A percentile compares a stretch with the other conserved stretches of the same genome.
Evolutionary conservation across 2,888 invertebrate genomes (phyloP).

Genomic region (Idaea aversata): DNA sequence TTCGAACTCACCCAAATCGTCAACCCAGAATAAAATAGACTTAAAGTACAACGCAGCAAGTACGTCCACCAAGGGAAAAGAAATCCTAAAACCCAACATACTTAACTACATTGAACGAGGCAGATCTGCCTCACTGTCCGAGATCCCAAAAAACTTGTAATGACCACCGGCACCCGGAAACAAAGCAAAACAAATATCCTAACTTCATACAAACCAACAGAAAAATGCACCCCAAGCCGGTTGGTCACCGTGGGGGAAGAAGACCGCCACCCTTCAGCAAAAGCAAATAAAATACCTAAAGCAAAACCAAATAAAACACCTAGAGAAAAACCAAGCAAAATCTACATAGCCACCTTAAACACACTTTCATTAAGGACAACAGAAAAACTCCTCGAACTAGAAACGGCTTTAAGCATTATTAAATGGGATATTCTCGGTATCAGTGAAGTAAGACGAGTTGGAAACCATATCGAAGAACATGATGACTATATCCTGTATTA

Average conservation of each 20-base stretch:
- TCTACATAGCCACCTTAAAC: slow-evolving; percentile 3
- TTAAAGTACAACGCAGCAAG: background rate
- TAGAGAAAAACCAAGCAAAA: too few relatives aligned
- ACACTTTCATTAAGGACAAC: background rate
- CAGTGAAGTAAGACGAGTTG: slow-evolving; percentile 24
- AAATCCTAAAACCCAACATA: slow-evolving; percentile 7
- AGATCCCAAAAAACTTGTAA: slow-evolving; percentile 7
- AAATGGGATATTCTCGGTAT: slow-evolving; percentile 30
- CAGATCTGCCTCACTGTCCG: slow-evolving; percentile 8
- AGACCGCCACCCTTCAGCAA: slow-evolving; percentile 8
- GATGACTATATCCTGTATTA: slow-evolving; percentile 26
- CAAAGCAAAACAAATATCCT: slow-evolving; percentile 4
- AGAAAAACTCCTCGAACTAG: slow-evolving; percentile 9
- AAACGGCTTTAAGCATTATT: slow-evolving; percentile 15
- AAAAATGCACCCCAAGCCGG: slow-evolving; percentile 8
- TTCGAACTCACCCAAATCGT: background rate
- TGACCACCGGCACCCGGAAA: slow-evolving; percentile 2
- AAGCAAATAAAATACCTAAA: slow-evolving; percentile 5
- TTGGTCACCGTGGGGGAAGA: slow-evolving; percentile 10
- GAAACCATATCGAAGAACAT: slow-evolving; percentile 25
- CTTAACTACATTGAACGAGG: slow-evolving; percentile 2
- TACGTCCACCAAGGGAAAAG: background rate
- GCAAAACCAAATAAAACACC: background rate
- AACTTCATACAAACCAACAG: background rate
- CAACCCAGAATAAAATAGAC: slow-evolving; percentile 4